Evolutionary conservation across 2,888 invertebrate species (phyloP), one percentile per base, ranked within the genome.

Genomic region (Macropis europaea): DNA sequence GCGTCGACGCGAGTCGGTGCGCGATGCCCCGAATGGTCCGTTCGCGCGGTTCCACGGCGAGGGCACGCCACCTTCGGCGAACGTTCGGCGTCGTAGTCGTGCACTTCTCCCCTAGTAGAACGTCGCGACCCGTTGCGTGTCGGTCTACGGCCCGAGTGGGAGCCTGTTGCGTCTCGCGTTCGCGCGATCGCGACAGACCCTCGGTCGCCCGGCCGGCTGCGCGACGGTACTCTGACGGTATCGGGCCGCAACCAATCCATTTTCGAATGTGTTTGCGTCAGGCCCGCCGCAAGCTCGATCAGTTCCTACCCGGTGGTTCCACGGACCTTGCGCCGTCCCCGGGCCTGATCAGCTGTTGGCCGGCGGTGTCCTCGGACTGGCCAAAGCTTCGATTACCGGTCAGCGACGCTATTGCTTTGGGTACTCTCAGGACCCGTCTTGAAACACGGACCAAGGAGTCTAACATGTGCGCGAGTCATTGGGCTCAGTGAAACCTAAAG

Each of bases 401-500:
- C 86, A 69, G 85, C 86, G 84, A 86, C 85, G 86, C 86, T 88
- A 85, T 83, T 85, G 88, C 86, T 88, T 88, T 86, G 87, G 88
- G 84, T 84, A 83, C 84, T 83, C 81, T 84, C 83, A 84, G 92
- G 93, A 93, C 93, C 94, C 93, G 93, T 94, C 94, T 94, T 94
- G 94, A 94, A 94, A 94, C 93, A 94, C 93, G 93, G 93, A 93
- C 93, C 93, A 54, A 93, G 93, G 93, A 94, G 93, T 93, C 92
- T 92, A 93, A 91, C 93, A 92, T 92, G 92, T 93, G 91, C 92
- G 94, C 94, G 91, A 94, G 93, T 93, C 92, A 92, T 91, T 91
- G 93, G 92, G 93, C 90, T 93, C 92, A 90, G 5, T n/a, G 91
- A 83, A 92, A 92, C 92, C 92, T 90, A 92, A 91, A 92, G 93